Evolutionary conservation across 2,113 vertebrate species (phyloP), one percentile per base, ranked within the genome.

Genomic region (Rhea pennata): DNA sequence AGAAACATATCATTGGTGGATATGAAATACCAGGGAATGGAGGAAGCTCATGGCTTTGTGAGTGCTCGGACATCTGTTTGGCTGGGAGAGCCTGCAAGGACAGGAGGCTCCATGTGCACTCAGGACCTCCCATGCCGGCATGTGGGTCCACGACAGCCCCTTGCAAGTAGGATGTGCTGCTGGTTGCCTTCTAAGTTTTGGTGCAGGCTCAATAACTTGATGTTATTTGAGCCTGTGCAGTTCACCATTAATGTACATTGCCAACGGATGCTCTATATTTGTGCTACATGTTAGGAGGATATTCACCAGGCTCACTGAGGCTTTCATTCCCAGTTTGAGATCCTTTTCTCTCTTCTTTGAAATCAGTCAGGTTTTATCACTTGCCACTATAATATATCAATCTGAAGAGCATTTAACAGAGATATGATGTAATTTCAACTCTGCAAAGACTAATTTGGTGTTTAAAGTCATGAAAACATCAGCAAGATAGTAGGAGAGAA

Each of bases 31-130:
- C 61, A 15, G 14, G 9, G 39, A 10, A 33, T 10, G 12, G 42
- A 50, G n/a, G 44, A 2, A 75, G 33, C 62, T 23, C 8, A 4
- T 1, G 1, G 36, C 54, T 26, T 29, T 26, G 8, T 0, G 2
- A 26, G 33, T 2, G 33, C 31, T 79, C 10, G 26, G 7, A 26
- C 16, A 56, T 65, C 56, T 65, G 40, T 22, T 58, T 77, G 1
- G 11, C 48, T 75, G 62, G 48, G 54, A 40, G 12, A 21, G 8
- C n/a, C 0, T 2, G 11, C 16, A 50, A 48, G 40, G 62, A 29
- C 24, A 15, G 48, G 48, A 64, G 0, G 1, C 42, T 51, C 65
- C 8, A 1, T n/a, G 36, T 19, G n/a, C 8, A 14, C 9, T 44
- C 6, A 1, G 4, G 31, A 17, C 36, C 31, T 51, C 39, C 53